These are phyloP conservation scores for Orthonevra nobilis DNA, from an alignment of 2,888 invertebrate genomes.

Conservation along the genomic window DNA sequence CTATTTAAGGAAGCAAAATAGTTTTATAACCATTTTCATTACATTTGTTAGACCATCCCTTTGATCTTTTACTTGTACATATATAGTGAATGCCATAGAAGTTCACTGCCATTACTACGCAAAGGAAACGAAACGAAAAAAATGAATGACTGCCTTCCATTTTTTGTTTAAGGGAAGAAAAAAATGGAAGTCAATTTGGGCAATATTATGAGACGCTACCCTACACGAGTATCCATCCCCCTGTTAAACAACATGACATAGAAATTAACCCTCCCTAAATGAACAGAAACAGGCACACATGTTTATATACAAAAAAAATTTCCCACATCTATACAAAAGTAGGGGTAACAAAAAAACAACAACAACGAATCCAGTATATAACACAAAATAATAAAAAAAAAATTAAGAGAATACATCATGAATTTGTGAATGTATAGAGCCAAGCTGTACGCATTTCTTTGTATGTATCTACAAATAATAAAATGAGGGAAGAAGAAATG, in stretches of 20 bases:
- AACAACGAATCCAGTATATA: conserved; percentile 29
- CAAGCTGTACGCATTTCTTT: conserved; percentile 71
- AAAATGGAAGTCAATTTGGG: conserved; percentile 43
- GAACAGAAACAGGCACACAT: conserved; percentile 14
- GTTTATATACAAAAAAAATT: conserved; percentile 29
- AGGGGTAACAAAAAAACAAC: conserved; percentile 56
- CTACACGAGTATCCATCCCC: conserved; percentile 54
- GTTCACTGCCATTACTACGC: conserved; percentile 60
- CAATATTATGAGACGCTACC: conserved; percentile 43
- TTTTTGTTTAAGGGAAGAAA: background rate
- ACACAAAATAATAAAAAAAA: conserved; percentile 25
- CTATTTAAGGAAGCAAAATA: too few relatives aligned
- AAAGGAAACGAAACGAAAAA: conserved; percentile 16
- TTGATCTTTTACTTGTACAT: too few relatives aligned
- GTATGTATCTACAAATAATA: conserved; percentile 35
- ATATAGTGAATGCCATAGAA: conserved; percentile 27
- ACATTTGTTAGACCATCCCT: too few relatives aligned
- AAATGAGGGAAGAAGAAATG: conserved; percentile 66
- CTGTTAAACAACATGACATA: conserved; percentile 53
- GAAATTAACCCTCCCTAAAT: conserved; percentile 64
- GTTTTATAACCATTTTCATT: too few relatives aligned
- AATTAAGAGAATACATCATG: conserved; percentile 72
- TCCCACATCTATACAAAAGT: conserved; percentile 52
- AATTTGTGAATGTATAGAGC: conserved; percentile 75
- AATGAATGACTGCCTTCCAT: background rate